Base-by-base conservation (phyloP, 1,140 invertebrate genomes). In the Sitodiplosis mosellana region DNA sequence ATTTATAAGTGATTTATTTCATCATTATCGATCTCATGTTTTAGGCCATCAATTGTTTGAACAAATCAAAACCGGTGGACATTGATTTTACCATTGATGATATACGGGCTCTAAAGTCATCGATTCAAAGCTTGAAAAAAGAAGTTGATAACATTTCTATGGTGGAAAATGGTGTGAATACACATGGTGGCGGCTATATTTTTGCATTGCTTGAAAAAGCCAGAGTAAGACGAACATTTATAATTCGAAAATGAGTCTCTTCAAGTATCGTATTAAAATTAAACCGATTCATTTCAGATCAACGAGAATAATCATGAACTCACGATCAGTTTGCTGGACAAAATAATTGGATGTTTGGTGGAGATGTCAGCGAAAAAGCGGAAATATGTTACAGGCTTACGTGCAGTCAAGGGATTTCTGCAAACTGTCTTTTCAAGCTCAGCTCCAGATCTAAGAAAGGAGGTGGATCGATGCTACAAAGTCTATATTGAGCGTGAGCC, bases 61-160 rank as follows among this genome's bases (percentile, higher is more conserved):
- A 53, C 10, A 46, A 53, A n/a, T 59, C 61, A 21, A 54, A 57
- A 40, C 56, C 73, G 15, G 81, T 76, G 65, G 83, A 89, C 64
- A 87, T 90, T 59, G 77, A 73, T 18, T 62, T n/a, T n/a, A 80
- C 75, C 10, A 60, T 80, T 6, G 80, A 89, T 48, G 84, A 92
- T 55, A 65, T 91, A 4, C 78, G 73, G 52, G 63, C 76, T 41
- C 64, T 89, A n/a, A 90, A 90, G 69, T 70, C 76, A 55, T 80
- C 86, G 64, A 76, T 93, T 52, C 59, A 87, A 8, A 72, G 78
- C 49, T 66, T 92, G 33, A 87, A 92, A 64, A 79, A 83, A 59
- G 74, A 73, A 22, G 66, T 93, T 33, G 86, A 91, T 67, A n/a
- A n/a, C n/a, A n/a, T n/a, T n/a, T n/a, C n/a, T n/a, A n/a, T n/a